Percentiles rank a stretch among this genome's conserved stretches.
Conservation (phyloP, 2,888 invertebrate species). For the Microdon myrmicae region DNA sequence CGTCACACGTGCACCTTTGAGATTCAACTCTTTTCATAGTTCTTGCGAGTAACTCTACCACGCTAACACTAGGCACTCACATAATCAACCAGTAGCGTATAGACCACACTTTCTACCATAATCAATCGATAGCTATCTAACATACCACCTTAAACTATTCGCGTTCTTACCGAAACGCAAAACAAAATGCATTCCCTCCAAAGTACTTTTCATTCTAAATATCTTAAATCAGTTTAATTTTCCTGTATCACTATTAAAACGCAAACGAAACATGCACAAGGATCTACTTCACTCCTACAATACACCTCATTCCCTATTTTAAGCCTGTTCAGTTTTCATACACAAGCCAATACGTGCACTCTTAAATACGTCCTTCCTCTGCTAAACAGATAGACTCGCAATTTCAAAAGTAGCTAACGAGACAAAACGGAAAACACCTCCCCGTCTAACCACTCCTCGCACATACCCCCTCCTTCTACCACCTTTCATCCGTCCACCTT, state of each 20-base stretch:
- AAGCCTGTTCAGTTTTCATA: background rate
- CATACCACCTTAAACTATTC: background rate
- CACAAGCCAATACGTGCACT: constrained; percentile 26
- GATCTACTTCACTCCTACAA: constrained; percentile 9
- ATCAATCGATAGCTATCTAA: constrained; percentile 16
- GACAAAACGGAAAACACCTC: background rate
- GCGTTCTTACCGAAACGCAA: background rate
- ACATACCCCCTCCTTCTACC: background rate
- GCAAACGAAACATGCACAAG: constrained; percentile 37
- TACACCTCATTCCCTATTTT: background rate
- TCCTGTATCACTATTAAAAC: constrained; percentile 25
- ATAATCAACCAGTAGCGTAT: too few relatives aligned
- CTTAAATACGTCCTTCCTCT: constrained; percentile 37
- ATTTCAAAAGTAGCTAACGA: constrained; percentile 21
- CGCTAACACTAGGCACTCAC: too few relatives aligned
- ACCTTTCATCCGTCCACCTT: too few relatives aligned
- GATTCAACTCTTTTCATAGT: too few relatives aligned
- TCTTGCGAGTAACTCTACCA: too few relatives aligned
- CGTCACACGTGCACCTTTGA: too few relatives aligned
- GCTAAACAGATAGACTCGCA: constrained; percentile 42
- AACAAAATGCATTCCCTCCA: background rate
- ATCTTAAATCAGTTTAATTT: constrained; percentile 36
- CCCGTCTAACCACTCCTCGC: constrained; percentile 1
- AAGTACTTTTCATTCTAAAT: constrained; percentile 29
- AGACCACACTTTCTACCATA: constrained; percentile 13